Evolutionary conservation across 2,113 vertebrate species (phyloP).

Genomic region (Nicator chloris): DNA sequence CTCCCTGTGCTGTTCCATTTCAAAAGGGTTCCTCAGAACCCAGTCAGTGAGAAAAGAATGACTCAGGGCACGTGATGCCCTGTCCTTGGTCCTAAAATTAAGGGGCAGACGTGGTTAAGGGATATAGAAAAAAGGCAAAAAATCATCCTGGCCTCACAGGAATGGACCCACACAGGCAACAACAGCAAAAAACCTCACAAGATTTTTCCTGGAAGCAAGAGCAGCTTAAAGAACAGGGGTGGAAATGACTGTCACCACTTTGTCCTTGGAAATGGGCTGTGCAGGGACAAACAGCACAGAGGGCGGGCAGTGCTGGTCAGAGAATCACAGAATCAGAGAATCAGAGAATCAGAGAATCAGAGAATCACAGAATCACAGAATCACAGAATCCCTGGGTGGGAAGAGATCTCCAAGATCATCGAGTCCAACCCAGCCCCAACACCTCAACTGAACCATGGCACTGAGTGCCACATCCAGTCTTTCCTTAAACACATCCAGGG

Average conservation of each 20-base stretch:
- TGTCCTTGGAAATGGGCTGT: background rate
- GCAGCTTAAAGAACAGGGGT: background rate
- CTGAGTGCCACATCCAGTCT: background rate
- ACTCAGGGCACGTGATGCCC: background rate
- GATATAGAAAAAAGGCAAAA: background rate
- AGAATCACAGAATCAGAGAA: no score
- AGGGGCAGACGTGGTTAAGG: background rate
- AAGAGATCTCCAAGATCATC: background rate
- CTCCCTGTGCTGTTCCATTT: background rate
- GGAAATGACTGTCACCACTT: background rate
- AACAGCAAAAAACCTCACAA: background rate
- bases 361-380: no score
- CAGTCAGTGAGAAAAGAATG: background rate
- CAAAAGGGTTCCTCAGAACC: background rate
- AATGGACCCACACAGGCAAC: background rate
- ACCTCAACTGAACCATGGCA: background rate
- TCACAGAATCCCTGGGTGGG: background rate
- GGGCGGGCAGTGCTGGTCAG: background rate
- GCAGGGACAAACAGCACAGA: background rate
- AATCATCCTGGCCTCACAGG: background rate
- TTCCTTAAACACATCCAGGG: background rate
- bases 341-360: no score
- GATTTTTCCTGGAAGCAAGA: background rate
- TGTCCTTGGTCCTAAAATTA: background rate
- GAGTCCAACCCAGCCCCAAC: background rate